phyloP scores from a whole-genome alignment of 2,888 invertebrate species.

The Lamellibrachia satsuma region DNA sequence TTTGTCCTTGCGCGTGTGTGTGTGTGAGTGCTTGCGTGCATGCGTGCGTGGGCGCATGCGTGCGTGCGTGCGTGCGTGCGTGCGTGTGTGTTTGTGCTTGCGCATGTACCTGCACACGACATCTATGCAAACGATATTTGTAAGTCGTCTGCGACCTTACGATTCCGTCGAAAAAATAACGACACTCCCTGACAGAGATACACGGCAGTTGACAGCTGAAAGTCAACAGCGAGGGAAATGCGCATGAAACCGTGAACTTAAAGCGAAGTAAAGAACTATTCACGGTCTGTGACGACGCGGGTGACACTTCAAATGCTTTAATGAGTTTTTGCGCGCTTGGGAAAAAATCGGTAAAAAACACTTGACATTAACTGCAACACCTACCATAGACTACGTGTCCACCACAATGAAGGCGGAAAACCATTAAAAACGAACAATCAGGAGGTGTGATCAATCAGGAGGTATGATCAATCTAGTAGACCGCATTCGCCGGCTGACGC shows the following conservation, averaged over 20 bases:
- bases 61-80: no score
- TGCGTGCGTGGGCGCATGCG: no score
- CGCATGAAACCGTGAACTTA: background rate
- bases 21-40: no score
- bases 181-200: background rate
- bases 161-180: background rate
- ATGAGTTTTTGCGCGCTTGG: background rate
- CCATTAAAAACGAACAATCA: background rate
- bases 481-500: no score
- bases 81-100: no score
- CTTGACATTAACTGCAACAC: background rate
- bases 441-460: background rate
- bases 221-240: background rate
- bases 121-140: background rate
- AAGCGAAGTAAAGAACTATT: background rate
- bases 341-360: background rate
- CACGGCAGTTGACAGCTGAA: background rate
- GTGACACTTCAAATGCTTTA: background rate
- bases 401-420: background rate
- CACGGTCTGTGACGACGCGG: background rate
- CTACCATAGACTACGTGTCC: background rate
- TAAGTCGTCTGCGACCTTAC: background rate
- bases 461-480: background rate
- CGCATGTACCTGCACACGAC: background rate
- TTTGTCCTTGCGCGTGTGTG: no score